phyloP scores from a whole-genome alignment of 2,797 vertebrate genomes.

The Danio tinwini region DNA sequence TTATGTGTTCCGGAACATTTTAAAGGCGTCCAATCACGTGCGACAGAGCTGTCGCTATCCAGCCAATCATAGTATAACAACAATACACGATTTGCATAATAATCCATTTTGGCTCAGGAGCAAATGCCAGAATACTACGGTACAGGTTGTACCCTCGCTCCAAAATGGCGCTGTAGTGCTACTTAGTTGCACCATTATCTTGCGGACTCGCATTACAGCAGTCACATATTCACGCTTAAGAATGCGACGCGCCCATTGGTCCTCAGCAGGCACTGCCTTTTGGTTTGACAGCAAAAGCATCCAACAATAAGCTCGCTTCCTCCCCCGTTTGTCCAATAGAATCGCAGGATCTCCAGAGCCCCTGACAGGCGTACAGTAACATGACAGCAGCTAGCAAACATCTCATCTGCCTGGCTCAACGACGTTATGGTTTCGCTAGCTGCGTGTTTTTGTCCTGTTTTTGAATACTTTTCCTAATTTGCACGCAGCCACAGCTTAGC shows the following conservation, averaged over 20 bases:
- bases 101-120: slow-evolving; percentile 28
- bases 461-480: slow-evolving; percentile 41
- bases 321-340: slow-evolving; percentile 33
- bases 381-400: slow-evolving; percentile 54
- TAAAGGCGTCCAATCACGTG: slow-evolving; percentile 33
- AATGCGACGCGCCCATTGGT: slow-evolving; percentile 1
- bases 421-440: slow-evolving; percentile 52
- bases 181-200: slow-evolving; percentile 39
- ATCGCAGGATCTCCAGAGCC: background rate
- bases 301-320: slow-evolving; percentile 46
- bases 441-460: slow-evolving; percentile 40
- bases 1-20: slow-evolving; percentile 23
- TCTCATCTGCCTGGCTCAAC: slow-evolving; percentile 51
- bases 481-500: slow-evolving; percentile 42
- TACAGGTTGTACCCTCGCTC: slow-evolving; percentile 16
- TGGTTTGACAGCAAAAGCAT: background rate
- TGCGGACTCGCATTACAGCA: slow-evolving; percentile 31
- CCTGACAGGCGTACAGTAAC: slow-evolving; percentile 48
- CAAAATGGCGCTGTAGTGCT: slow-evolving; percentile 30
- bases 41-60: background rate
- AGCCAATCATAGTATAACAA: slow-evolving; percentile 54
- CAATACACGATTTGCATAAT: slow-evolving; percentile 45
- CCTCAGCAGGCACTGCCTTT: background rate
- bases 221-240: slow-evolving; percentile 13
- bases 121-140: background rate